Base-by-base conservation (phyloP, 2,888 invertebrate species). In the Nomada hirtipes region DNA sequence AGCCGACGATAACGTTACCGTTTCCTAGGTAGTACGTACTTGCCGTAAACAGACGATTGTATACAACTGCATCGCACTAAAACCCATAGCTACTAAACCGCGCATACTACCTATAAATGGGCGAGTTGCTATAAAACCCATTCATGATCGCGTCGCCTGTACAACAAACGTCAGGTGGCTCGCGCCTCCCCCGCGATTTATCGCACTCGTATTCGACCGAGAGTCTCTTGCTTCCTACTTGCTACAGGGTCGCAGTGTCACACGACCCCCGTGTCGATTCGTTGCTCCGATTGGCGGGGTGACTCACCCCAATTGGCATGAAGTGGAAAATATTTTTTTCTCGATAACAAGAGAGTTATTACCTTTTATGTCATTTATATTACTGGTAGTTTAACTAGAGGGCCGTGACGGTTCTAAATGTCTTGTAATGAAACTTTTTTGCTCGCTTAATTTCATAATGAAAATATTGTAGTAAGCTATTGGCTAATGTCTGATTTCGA, bases 121-220 rank as follows among this genome's bases (percentile, higher is more conserved):
- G 79, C 76, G 88, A 86, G 85, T 86, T 86, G 90, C 90, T 88
- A 90, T 90, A 91, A 90, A 91, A 87, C 90, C 87, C 91, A 91
- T 91, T 91, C 90, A 91, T 91, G 91, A 91, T 91, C 89, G 87
- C 86, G 86, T 83, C 86, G 79, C 77, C 83, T 81, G 85, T 87
- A 87, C 84, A 88, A 86, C 88, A 80, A 87, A 87, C 83, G 82
- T 83, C 84, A 84, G 83, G 83, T 85, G 89, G 83, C 80, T 88
- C 80, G 87, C 85, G 87, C 87, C 89, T 84, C 87, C 85, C 79
- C 78, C 85, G 85, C 85, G 84, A 83, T 88, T 88, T 88, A 90
- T 89, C 86, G 79, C 84, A 64, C 70, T 81, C 64, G 60, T 77
- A 65, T 79, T 85, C 77, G 68, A 70, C 57, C 69, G 53, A 68